These are phyloP conservation scores for Molossus alvarezi DNA, from an alignment of 2,797 vertebrate species.

Conservation along the genomic window DNA sequence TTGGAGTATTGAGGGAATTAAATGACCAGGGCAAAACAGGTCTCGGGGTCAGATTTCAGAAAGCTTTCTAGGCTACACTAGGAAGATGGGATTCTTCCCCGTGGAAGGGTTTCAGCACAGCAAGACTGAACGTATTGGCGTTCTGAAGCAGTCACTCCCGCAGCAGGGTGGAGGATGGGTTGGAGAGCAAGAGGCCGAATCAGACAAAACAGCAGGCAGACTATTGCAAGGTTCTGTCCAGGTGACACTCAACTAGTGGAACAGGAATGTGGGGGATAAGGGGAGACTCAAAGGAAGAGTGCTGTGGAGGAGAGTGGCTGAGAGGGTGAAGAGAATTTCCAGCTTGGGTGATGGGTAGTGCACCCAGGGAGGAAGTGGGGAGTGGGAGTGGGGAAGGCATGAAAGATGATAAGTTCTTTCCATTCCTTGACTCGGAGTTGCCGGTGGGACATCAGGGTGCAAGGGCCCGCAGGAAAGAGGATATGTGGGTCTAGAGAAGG, in stretches of 20 bases:
- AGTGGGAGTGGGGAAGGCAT: background rate
- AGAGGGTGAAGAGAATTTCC: background rate
- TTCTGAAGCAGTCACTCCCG: background rate
- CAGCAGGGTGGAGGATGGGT: background rate
- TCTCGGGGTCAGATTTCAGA: background rate
- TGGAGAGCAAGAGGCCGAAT: background rate
- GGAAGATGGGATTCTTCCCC: background rate
- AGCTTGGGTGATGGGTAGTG: background rate
- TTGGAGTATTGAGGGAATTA: background rate
- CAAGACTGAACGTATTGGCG: background rate
- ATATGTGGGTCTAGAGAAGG: background rate
- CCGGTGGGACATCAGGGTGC: background rate
- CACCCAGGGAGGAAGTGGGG: too few species aligned
- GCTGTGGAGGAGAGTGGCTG: background rate
- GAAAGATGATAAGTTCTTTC: background rate
- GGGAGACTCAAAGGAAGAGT: rapidly evolving
- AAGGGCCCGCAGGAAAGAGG: background rate
- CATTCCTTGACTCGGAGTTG: background rate
- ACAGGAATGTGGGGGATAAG: too few species aligned
- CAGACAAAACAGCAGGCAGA: background rate
- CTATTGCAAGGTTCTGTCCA: background rate
- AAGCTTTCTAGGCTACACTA: background rate
- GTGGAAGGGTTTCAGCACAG: background rate
- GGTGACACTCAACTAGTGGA: background rate
- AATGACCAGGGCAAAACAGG: background rate